These are phyloP conservation scores for Hemicentrotus pulcherrimus DNA, from an alignment of 35 echinoderm and acorn worm species.

Conservation along the genomic window DNA sequence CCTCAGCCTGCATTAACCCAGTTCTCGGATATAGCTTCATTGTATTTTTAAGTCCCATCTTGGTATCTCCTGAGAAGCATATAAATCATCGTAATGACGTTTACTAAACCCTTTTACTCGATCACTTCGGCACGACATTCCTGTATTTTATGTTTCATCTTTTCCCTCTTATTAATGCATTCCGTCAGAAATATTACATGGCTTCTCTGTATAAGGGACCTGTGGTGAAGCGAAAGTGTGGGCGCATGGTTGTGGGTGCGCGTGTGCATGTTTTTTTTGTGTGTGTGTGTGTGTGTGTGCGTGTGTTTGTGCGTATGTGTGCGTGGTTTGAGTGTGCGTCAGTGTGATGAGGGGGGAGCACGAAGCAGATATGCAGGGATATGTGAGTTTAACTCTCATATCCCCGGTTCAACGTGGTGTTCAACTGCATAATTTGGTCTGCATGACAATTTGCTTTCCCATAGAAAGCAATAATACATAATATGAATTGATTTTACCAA, in stretches of 20 bases:
- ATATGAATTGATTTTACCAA: no score
- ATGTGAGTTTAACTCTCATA: no score
- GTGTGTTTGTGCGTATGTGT: no score
- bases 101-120: not conserved
- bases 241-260: not conserved
- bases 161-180: not conserved
- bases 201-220: not conserved
- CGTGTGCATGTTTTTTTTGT: not conserved
- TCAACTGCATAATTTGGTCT: no score
- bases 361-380: no score
- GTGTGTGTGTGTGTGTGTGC: no score
- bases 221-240: not conserved
- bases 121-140: not conserved
- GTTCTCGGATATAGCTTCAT: not conserved
- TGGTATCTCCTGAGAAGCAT: not conserved
- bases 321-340: no score
- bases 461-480: no score
- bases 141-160: not conserved
- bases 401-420: not conserved
- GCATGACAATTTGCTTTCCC: no score
- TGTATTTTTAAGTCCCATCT: slow-evolving; percentile 1
- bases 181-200: not conserved
- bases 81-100: slow-evolving; percentile 1
- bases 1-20: not conserved
- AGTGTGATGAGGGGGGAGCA: no score